Evolutionary conservation across 1,140 invertebrate species (phyloP).

Genomic region (Macrocentrus cingulum): DNA sequence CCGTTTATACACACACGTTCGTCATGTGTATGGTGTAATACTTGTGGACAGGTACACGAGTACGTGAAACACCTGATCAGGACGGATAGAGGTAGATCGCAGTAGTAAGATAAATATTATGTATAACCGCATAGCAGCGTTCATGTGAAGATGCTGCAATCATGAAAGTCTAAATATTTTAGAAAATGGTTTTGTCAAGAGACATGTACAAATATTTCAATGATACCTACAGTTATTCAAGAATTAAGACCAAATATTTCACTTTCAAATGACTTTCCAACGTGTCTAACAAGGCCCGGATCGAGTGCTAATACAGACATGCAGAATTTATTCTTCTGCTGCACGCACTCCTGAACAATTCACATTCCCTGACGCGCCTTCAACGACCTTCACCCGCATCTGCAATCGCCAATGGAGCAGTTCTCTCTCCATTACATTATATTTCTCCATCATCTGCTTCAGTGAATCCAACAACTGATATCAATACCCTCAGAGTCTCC

Average conservation of each 20-base stretch:
- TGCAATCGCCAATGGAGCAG: constrained; percentile 4
- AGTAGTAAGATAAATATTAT: constrained; percentile 14
- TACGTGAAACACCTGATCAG: constrained; percentile 21
- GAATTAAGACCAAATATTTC: background rate
- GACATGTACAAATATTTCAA: background rate
- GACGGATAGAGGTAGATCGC: constrained; percentile 13
- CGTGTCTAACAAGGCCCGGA: background rate
- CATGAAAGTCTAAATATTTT: background rate
- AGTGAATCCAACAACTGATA: background rate
- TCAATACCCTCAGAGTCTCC: background rate
- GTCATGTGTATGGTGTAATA: constrained; percentile 20
- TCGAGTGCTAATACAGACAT: constrained; percentile 2
- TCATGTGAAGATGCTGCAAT: constrained; percentile 13
- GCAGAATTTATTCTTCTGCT: constrained; percentile 3
- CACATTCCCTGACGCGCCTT: constrained; percentile 11
- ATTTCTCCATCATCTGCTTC: background rate
- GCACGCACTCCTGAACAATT: constrained; percentile 10
- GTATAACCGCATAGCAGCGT: background rate
- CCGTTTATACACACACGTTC: background rate
- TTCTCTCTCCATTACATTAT: background rate
- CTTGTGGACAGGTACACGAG: constrained; percentile 16
- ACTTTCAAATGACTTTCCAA: constrained; percentile 7
- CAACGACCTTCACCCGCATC: constrained; percentile 20
- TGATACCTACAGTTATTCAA: background rate
- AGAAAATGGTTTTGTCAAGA: background rate